Percentiles rank a stretch among this genome's conserved stretches.
Conservation (phyloP, 2,888 invertebrate genomes). For the Campopleginae sp. region DNA sequence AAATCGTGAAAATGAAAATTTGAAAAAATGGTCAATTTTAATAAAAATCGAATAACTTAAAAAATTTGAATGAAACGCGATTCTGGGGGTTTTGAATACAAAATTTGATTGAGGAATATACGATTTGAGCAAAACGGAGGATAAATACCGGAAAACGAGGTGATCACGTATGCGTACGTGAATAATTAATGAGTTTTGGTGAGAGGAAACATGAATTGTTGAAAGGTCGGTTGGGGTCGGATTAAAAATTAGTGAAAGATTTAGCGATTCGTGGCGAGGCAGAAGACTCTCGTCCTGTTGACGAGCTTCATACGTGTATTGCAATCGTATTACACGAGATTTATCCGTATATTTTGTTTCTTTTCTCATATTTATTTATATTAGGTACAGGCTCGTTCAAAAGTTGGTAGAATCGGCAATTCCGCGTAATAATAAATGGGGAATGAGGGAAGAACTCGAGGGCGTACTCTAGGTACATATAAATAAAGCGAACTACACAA, state of each 20-base stretch:
- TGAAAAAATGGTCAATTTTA: no score
- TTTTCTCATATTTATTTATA: background rate
- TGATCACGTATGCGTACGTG: background rate
- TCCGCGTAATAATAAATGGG: background rate
- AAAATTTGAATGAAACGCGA: no score
- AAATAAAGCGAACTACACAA: background rate
- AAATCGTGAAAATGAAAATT: no score
- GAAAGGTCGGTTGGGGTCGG: slow-evolving; percentile 47
- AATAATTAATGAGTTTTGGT: slow-evolving; percentile 11
- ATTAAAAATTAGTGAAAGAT: slow-evolving; percentile 49
- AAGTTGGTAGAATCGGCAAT: background rate
- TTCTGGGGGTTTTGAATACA: background rate
- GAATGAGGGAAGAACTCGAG: background rate
- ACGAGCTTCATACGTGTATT: slow-evolving; percentile 15
- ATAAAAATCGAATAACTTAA: no score
- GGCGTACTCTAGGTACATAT: background rate
- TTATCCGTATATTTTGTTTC: background rate
- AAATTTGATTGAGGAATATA: background rate
- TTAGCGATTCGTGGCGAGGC: slow-evolving; percentile 11
- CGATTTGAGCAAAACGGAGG: background rate
- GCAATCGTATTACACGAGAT: slow-evolving; percentile 31
- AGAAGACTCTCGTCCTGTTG: slow-evolving; percentile 23
- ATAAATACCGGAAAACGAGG: slow-evolving; percentile 12
- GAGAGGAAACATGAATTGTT: slow-evolving; percentile 30
- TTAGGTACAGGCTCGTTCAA: background rate